These are phyloP conservation scores for Dicerorhinus sumatrensis DNA, from an alignment of 2,113 vertebrate species.

Conservation along the genomic window DNA sequence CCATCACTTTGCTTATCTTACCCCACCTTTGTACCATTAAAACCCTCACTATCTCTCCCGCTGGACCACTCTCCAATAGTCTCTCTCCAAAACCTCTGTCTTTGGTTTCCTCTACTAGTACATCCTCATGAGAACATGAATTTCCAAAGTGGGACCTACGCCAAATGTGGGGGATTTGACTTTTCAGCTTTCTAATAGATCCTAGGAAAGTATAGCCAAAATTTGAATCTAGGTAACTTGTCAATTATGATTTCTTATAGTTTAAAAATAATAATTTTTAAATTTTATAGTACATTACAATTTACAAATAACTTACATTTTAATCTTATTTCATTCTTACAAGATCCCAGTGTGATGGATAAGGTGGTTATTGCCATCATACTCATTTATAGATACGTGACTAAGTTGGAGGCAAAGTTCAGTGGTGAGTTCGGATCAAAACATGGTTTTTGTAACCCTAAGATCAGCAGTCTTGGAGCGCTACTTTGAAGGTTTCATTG, in stretches of 20 bases:
- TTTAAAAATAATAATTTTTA: slow-evolving; percentile 48
- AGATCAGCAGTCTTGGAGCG: not conserved
- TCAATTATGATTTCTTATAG: not conserved
- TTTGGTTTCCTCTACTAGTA: not conserved
- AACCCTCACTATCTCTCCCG: not conserved
- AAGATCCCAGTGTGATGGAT: not conserved
- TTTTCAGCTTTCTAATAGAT: slow-evolving; percentile 40
- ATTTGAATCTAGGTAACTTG: not conserved
- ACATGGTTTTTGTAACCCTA: not conserved
- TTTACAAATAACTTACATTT: not conserved
- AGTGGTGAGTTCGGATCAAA: not conserved
- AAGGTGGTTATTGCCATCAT: not conserved
- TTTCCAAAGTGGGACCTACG: slow-evolving; percentile 10
- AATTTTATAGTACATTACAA: not conserved
- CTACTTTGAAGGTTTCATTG: not conserved
- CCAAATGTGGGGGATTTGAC: not conserved
- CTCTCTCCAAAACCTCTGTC: not conserved
- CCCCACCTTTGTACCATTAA: not conserved
- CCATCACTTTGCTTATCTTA: not conserved
- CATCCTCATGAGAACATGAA: not conserved
- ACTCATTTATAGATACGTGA: not conserved
- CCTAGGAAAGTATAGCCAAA: not conserved
- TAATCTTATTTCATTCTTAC: slow-evolving; percentile 33
- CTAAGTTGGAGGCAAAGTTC: not conserved
- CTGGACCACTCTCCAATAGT: not conserved